phyloP scores from a whole-genome alignment of 2,888 invertebrate species.

The Rhabditoides inermis region DNA sequence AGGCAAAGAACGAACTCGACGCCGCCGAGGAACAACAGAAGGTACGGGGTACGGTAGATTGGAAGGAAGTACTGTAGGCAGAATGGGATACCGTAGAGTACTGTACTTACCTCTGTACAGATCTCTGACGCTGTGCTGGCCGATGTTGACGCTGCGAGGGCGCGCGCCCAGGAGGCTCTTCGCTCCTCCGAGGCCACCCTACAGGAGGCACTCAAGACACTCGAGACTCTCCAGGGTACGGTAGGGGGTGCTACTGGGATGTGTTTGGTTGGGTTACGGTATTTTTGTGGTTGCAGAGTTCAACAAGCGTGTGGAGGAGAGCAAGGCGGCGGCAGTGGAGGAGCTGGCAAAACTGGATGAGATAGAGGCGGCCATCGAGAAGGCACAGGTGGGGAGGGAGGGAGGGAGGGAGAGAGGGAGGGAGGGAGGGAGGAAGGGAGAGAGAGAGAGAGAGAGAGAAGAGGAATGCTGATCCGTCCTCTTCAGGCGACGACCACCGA shows the following conservation, averaged over 20 bases:
- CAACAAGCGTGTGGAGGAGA: constrained; percentile 77
- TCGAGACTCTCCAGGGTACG: constrained; percentile 63
- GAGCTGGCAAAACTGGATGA: constrained; percentile 69
- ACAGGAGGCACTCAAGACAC: constrained; percentile 71
- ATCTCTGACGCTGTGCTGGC: constrained; percentile 71
- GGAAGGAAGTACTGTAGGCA: no score
- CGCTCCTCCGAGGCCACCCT: constrained; percentile 74
- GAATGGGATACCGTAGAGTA: neutral
- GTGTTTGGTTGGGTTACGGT: constrained; percentile 12
- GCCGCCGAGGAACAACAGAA: constrained; percentile 65
- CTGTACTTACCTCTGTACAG: constrained; percentile 52
- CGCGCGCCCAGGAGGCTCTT: constrained; percentile 74
- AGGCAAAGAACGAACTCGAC: constrained; percentile 56
- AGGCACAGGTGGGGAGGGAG: constrained; percentile 66
- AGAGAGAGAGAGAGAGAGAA: no score
- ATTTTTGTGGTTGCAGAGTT: constrained; percentile 62
- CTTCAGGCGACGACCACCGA: constrained; percentile 14
- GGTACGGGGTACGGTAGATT: constrained; percentile 38
- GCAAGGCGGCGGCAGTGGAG: constrained; percentile 70
- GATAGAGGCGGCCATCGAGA: constrained; percentile 67
- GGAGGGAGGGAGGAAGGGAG: constrained; percentile 59
- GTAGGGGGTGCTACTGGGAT: constrained; percentile 3
- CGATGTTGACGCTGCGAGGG: constrained; percentile 65
- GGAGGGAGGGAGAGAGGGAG: no score
- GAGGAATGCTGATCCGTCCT: no score